A percentile compares a stretch with the other conserved stretches of the same genome.
Conservation (phyloP, 2,888 invertebrate species). For the Ethmia dodecea region DNA sequence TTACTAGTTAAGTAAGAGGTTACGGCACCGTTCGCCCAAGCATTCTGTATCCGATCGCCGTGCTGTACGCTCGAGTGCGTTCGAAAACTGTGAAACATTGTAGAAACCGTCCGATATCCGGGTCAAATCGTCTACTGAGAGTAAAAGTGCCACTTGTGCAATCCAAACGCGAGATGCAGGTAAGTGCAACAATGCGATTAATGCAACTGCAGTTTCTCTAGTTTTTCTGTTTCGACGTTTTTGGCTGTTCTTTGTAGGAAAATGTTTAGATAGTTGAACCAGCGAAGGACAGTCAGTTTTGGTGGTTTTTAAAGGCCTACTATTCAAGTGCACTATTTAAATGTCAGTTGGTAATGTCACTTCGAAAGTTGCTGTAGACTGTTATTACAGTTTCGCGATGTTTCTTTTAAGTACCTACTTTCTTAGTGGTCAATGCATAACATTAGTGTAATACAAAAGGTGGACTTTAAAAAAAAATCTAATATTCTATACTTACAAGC, state of each 20-base stretch:
- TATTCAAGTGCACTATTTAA: no score
- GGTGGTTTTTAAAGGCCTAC: no score
- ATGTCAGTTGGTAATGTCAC: no score
- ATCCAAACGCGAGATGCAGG: slow-evolving; percentile 49
- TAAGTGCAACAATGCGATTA: slow-evolving; percentile 35
- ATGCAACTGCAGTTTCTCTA: slow-evolving; percentile 32
- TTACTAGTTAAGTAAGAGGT: slow-evolving; percentile 67
- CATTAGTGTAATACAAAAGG: no score
- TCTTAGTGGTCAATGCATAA: no score
- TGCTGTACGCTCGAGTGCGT: slow-evolving; percentile 43
- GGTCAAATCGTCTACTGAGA: slow-evolving; percentile 47
- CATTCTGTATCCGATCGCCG: slow-evolving; percentile 56
- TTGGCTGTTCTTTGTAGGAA: slow-evolving; percentile 23
- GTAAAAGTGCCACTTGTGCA: slow-evolving; percentile 50
- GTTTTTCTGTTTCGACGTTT: slow-evolving; percentile 30
- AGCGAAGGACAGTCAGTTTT: slow-evolving; percentile 41
- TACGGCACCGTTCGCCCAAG: slow-evolving; percentile 51
- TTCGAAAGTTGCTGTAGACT: no score
- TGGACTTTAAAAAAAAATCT: no score
- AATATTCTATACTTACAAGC: no score
- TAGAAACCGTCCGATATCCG: slow-evolving; percentile 55
- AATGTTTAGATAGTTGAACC: slow-evolving; percentile 31
- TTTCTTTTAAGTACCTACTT: no score
- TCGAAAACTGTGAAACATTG: slow-evolving; percentile 26
- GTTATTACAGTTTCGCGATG: no score